A percentile compares a stretch with the other conserved stretches of the same genome.
Evolutionary conservation across 2,888 invertebrate genomes (phyloP).

Genomic region (Notodonta dromedarius): DNA sequence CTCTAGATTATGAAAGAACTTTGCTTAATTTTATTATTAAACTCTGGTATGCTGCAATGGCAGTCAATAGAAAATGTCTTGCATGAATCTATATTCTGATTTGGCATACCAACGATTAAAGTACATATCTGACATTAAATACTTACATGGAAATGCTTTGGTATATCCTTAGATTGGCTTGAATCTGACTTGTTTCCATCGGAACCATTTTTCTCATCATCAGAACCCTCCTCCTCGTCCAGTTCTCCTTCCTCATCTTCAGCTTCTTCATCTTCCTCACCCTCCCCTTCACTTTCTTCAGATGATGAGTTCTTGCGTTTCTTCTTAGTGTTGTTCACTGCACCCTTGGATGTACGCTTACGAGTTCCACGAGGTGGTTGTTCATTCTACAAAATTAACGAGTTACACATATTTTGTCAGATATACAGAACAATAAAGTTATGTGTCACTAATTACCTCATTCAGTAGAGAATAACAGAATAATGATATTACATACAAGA

Average conservation of each 20-base stretch:
- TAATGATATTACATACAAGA: no score
- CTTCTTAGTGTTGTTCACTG: slow-evolving; percentile 73
- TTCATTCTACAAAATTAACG: slow-evolving; percentile 57
- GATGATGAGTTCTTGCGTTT: slow-evolving; percentile 77
- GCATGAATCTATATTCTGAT: no score
- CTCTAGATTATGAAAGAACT: not conserved
- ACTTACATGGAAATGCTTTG: slow-evolving; percentile 83
- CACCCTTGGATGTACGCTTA: slow-evolving; percentile 62
- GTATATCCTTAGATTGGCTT: slow-evolving; percentile 82
- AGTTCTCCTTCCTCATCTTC: slow-evolving; percentile 77
- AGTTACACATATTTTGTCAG: not conserved
- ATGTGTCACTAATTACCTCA: no score
- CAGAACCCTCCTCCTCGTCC: slow-evolving; percentile 80
- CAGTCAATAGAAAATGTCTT: no score
- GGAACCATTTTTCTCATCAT: slow-evolving; percentile 81
- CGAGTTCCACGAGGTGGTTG: slow-evolving; percentile 65
- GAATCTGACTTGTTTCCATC: slow-evolving; percentile 82
- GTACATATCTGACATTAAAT: not conserved
- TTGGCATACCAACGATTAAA: no score
- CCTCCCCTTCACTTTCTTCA: slow-evolving; percentile 75
- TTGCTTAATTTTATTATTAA: not conserved
- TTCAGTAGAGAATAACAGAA: no score
- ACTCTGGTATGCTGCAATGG: no score
- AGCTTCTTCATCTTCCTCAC: slow-evolving; percentile 71
- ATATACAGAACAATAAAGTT: no score